These are phyloP conservation scores for Asobara japonica DNA, from an alignment of 1,140 invertebrate species.

Conservation along the genomic window DNA sequence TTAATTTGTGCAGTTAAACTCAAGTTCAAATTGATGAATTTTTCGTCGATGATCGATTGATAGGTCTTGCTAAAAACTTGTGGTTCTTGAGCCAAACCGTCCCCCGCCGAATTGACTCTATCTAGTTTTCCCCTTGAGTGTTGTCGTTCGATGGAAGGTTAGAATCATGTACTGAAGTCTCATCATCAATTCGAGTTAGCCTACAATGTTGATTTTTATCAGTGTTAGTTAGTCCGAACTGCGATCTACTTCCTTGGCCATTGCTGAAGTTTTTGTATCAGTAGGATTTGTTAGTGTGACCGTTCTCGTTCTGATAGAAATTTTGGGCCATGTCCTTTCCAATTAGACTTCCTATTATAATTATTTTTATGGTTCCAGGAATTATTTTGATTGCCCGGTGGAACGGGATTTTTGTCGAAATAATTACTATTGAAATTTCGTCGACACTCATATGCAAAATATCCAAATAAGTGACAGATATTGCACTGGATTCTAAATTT, in stretches of 20 bases:
- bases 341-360: neutral
- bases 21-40: neutral
- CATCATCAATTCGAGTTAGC: no score
- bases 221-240: neutral
- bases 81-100: neutral
- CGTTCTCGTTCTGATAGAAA: neutral
- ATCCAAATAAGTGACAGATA: neutral
- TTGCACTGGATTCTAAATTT: neutral
- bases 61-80: neutral
- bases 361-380: neutral
- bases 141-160: no score
- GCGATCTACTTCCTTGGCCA: neutral
- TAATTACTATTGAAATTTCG: neutral
- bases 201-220: neutral
- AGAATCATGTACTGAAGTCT: no score
- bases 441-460: neutral
- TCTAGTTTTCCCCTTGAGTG: neutral
- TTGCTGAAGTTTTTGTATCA: neutral
- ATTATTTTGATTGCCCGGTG: no score
- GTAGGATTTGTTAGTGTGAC: neutral
- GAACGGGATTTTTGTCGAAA: neutral
- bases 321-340: neutral
- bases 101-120: conserved; percentile 1
- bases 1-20: neutral
- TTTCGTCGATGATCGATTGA: neutral